Base-by-base conservation (phyloP, 2,797 vertebrate species). In the Sebastes cheni region DNA sequence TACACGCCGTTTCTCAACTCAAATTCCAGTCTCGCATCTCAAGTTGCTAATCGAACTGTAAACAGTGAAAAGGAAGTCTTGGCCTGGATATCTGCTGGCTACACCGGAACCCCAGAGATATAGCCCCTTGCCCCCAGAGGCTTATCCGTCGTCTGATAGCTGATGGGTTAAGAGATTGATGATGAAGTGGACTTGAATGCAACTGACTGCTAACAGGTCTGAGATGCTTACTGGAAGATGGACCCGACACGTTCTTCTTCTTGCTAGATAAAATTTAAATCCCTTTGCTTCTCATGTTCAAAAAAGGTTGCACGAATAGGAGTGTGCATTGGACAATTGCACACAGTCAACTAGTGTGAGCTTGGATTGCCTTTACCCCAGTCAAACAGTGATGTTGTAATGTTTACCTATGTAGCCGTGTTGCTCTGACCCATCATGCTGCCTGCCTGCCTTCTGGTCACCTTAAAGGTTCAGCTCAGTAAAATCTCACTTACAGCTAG, bases 331-430 rank as follows among this genome's bases (percentile, higher is more conserved):
- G 18, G 36, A 61, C 9, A 54, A 13, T 22, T 7, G 58, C 25
- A 66, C 11, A n/a, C 3, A 9, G 75, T 80, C 77, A 79, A 0
- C 18, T 27, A 6, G 16, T 29, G 11, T 69, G 22, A 85, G 22
- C 54, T 78, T 11, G 13, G 13, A 14, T 32, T 34, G 20, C 8
- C 58, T 75, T 82, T 39, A 20, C 27, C 36, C 8, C 23, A 8
- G 12, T 66, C 73, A 71, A 76, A 84, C 71, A 68, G 6, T 16
- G 29, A 67, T 82, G 50, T 67, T 77, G 75, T 39, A 73, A 80
- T 89, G 54, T 86, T 87, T 79, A 82, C 34, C 16, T 80, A 13
- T 20, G 3, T 14, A 11, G 36, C n/a, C 62, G 13, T 67, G 42
- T 36, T 75, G 64, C 8, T 69, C 65, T 88, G 77, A 82, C 79